Percentiles rank a stretch among this genome's conserved stretches.
phyloP scores from a whole-genome alignment of 2,888 invertebrate genomes.

The Eudasyphora cyanicolor region DNA sequence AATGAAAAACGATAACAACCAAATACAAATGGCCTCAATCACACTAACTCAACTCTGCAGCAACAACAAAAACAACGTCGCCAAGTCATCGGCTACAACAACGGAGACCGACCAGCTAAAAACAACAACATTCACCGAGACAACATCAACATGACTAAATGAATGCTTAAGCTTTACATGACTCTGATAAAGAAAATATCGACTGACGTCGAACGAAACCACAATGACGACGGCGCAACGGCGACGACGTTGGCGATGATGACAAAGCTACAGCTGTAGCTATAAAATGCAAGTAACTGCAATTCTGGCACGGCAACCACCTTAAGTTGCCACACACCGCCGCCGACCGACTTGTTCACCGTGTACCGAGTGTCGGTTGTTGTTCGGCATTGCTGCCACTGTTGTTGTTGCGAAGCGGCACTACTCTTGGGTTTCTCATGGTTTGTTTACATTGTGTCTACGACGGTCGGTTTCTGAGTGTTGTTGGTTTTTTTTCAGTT shows the following conservation, averaged over 20 bases:
- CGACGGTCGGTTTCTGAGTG: not conserved
- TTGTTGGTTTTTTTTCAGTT: not conserved
- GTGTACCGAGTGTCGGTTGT: not conserved
- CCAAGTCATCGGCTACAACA: too few species aligned
- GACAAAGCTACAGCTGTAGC: too few species aligned
- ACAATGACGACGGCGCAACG: not conserved
- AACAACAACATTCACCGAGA: not conserved
- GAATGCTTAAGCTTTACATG: slow-evolving; percentile 29
- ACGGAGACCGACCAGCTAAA: not conserved
- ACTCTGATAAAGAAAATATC: slow-evolving; percentile 12
- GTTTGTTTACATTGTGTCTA: slow-evolving; percentile 4
- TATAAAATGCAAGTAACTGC: not conserved
- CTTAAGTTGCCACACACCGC: slow-evolving; percentile 13
- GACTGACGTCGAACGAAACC: not conserved
- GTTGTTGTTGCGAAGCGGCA: not conserved
- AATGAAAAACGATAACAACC: slow-evolving; percentile 24
- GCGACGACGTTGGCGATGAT: not conserved
- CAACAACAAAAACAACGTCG: not conserved
- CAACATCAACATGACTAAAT: slow-evolving; percentile 28
- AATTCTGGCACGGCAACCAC: slow-evolving; percentile 12
- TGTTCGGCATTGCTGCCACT: not conserved
- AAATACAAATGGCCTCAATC: slow-evolving; percentile 23
- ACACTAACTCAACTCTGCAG: not conserved
- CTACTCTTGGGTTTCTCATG: slow-evolving; percentile 2
- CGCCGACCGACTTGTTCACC: not conserved